These are phyloP conservation scores for Coptodon rendalli DNA, from an alignment of 2,113 vertebrate genomes.

Conservation along the genomic window DNA sequence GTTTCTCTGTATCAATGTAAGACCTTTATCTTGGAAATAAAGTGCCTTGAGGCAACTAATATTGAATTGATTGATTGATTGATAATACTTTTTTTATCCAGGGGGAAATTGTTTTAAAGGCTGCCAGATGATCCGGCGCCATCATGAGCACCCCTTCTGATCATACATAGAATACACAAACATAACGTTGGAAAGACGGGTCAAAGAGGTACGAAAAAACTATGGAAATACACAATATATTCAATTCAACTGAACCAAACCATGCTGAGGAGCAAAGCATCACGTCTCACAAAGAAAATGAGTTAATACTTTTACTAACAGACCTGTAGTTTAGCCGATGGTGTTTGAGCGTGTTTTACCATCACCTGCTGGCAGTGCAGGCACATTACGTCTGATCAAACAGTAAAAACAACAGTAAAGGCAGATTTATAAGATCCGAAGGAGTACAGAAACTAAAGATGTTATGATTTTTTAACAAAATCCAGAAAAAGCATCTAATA, in stretches of 20 bases:
- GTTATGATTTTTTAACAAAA: neutral
- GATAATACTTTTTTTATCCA: neutral
- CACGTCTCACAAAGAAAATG: neutral
- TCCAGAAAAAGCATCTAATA: neutral
- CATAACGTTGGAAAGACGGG: neutral
- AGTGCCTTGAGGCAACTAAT: neutral
- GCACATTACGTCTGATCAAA: fast-evolving
- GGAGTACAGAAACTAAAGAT: neutral
- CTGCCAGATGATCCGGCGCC: neutral
- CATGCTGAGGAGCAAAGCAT: neutral
- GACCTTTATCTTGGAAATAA: neutral
- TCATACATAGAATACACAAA: neutral
- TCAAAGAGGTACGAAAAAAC: neutral
- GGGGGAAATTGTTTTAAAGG: neutral
- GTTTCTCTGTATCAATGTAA: neutral
- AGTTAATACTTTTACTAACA: neutral
- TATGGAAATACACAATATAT: neutral
- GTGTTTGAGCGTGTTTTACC: neutral
- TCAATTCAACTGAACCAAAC: neutral
- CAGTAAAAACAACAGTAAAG: neutral
- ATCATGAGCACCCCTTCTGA: neutral
- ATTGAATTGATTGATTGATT: neutral
- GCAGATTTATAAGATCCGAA: neutral
- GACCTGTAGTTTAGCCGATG: fast-evolving
- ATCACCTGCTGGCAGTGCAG: neutral